Evolutionary conservation across 2,888 invertebrate species (phyloP).

Genomic region (Folsomia candida): DNA sequence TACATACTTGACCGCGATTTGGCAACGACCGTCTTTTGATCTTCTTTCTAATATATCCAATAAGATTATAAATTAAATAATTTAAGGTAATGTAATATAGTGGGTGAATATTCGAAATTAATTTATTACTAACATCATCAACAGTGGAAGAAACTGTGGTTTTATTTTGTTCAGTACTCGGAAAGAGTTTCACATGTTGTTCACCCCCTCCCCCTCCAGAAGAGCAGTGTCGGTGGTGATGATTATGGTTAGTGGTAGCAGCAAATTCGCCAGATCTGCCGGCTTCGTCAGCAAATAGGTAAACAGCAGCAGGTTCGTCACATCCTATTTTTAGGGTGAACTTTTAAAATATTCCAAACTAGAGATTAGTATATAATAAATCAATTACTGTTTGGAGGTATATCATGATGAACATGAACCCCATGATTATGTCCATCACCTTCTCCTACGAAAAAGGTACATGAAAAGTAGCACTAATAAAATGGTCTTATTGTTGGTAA

Average conservation of each 20-base stretch:
- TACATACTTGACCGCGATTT: too few relatives aligned
- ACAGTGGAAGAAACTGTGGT: too few relatives aligned
- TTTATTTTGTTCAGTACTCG: too few relatives aligned
- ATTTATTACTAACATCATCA: too few relatives aligned
- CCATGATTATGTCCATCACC: conserved; percentile 50
- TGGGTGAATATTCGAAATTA: too few relatives aligned
- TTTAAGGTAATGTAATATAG: too few relatives aligned
- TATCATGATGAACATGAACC: conserved; percentile 50
- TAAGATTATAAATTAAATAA: too few relatives aligned
- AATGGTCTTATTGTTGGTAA: too few relatives aligned
- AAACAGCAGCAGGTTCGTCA: conserved; percentile 50
- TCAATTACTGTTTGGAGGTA: conserved; percentile 49
- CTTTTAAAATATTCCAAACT: too few relatives aligned
- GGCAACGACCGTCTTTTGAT: conserved; percentile 48
- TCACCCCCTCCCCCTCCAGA: conserved; percentile 31
- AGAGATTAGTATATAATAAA: too few relatives aligned
- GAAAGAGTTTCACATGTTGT: conserved; percentile 43
- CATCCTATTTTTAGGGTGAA: too few relatives aligned
- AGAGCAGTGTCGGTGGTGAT: conserved; percentile 25
- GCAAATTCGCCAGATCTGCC: conserved; percentile 46
- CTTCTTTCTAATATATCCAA: conserved; percentile 38
- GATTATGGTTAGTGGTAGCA: conserved; percentile 26
- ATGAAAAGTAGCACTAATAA: too few relatives aligned
- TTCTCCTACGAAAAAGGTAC: conserved; percentile 14
- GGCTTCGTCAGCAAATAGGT: conserved; percentile 48